These are phyloP conservation scores for Cephalopholis sonnerati DNA, from an alignment of 2,113 vertebrate genomes.

Conservation along the genomic window DNA sequence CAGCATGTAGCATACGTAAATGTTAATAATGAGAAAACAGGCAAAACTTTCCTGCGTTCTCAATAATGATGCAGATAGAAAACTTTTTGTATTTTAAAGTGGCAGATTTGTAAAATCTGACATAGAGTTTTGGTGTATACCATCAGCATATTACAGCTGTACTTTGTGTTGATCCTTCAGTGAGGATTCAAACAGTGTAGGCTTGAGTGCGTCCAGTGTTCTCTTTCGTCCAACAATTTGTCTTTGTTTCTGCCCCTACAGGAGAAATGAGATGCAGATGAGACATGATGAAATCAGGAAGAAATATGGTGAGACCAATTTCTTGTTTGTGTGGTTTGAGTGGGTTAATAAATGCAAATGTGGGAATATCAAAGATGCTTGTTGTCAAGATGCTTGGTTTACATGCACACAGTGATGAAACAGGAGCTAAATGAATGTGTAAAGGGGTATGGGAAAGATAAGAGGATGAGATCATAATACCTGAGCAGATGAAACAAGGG, in stretches of 20 bases:
- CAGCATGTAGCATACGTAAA: background rate
- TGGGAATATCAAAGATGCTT: background rate
- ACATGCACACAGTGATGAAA: background rate
- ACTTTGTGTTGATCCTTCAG: background rate
- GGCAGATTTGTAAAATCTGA: background rate
- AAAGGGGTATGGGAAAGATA: background rate
- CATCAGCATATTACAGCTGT: background rate
- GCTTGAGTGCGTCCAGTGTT: background rate
- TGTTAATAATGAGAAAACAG: background rate
- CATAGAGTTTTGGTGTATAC: background rate
- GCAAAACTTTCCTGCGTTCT: background rate
- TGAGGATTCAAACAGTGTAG: slow-evolving; percentile 1
- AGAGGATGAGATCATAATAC: background rate
- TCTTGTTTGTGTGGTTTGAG: slow-evolving; percentile 5
- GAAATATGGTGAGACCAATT: slow-evolving; percentile 91
- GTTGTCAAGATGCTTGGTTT: background rate
- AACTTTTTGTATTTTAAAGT: background rate
- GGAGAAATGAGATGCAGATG: slow-evolving; percentile 93
- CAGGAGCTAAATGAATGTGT: background rate
- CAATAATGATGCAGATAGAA: background rate
- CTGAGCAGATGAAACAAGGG: background rate
- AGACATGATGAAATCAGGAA: slow-evolving; percentile 95
- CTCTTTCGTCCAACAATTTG: slow-evolving; percentile 31
- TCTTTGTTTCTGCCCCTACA: slow-evolving; percentile 68
- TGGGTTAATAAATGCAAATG: slow-evolving; percentile 14